Evolutionary conservation across 2,888 invertebrate genomes (phyloP), one percentile per base, ranked within the genome.

Genomic region (Macaria notata): DNA sequence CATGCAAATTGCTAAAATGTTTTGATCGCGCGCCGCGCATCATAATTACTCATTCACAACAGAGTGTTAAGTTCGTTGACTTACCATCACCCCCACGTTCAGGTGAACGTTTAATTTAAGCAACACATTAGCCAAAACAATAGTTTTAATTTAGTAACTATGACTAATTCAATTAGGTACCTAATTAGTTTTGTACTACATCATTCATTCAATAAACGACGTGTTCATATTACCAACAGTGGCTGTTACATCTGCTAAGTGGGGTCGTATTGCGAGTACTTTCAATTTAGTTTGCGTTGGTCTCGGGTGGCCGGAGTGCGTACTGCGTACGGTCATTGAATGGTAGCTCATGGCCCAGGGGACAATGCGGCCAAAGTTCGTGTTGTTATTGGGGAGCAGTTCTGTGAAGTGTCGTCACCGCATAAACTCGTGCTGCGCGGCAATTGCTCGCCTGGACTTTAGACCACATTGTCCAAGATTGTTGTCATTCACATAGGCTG

Each of bases 391-490:
- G 65, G 64, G 68, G 61, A 66, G 63, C 63, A 69, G 70, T 71
- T 74, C 63, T 54, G 54, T 47, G 68, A 58, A 56, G 61, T 77
- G 76, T 69, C 72, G 77, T 76, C 78, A 79, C 65, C 72, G 68
- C 66, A 64, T 51, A 64, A 67, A 71, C 70, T 69, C 69, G 71
- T 66, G 67, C 66, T 65, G 48, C 56, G 65, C 57, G 58, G 72
- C 78, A 83, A 85, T 84, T 81, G 81, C 67, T 67, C 56, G 55
- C 47, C 56, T 75, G 84, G 81, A 87, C 86, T 86, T 84, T 68
- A 81, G 45, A 65, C 79, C 55, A 39, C 57, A 80, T 84, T 84
- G 81, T 84, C 62, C 65, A 66, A 63, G 59, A 54, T 65, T 64
- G 64, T 71, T 71, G 63, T 71, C 61, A 51, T 63, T 56, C 41